Percentiles rank a stretch among this genome's conserved stretches.
These are phyloP conservation scores for Hetaerina titia DNA, from an alignment of 2,888 invertebrate genomes.

Conservation along the genomic window DNA sequence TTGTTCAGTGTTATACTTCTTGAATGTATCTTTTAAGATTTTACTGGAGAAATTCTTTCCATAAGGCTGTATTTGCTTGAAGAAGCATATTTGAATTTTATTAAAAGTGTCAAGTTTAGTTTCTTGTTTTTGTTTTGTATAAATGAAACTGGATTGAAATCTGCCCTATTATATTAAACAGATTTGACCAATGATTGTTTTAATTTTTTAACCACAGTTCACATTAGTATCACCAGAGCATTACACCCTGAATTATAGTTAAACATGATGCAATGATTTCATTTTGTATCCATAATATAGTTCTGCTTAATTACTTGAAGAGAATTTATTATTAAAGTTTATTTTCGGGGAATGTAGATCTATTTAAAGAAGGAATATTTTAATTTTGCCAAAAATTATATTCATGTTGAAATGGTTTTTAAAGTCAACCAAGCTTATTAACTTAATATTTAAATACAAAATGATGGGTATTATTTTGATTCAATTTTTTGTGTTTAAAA, in stretches of 20 bases:
- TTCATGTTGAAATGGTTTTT: no score
- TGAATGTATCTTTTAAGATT: neutral
- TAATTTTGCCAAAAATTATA: no score
- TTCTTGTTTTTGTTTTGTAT: neutral
- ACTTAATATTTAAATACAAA: no score
- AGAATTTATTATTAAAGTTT: neutral
- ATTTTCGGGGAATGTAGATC: no score
- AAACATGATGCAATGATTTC: neutral
- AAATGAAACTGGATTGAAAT: neutral
- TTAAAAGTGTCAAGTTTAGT: neutral
- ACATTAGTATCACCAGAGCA: neutral
- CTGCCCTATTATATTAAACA: neutral
- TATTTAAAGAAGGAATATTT: no score
- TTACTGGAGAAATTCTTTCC: neutral
- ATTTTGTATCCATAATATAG: neutral
- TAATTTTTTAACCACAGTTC: neutral
- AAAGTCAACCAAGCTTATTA: no score
- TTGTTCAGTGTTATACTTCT: neutral
- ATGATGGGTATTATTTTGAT: no score
- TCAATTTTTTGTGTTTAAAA: no score
- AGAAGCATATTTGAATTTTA: neutral
- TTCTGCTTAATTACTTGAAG: neutral
- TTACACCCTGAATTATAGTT: neutral
- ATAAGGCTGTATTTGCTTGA: neutral
- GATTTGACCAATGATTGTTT: neutral